Conservation (phyloP, 2,888 invertebrate genomes). For the Hydropsyche betteni region DNA sequence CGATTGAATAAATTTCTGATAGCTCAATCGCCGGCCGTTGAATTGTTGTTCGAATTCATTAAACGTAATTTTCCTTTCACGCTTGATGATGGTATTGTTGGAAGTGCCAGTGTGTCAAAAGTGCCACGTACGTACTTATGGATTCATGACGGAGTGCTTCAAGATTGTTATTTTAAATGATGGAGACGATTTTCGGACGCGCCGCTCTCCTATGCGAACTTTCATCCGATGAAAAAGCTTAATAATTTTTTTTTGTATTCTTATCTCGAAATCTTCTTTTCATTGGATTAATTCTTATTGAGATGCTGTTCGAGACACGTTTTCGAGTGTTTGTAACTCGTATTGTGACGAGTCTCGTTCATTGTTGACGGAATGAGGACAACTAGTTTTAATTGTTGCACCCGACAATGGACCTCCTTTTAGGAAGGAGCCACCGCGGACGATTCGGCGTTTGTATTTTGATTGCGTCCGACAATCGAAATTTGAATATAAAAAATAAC, state of each 20-base stretch:
- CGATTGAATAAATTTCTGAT: conserved; percentile 7
- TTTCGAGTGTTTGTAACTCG: not conserved
- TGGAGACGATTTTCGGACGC: too few species aligned
- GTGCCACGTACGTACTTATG: not conserved
- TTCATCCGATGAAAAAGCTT: too few species aligned
- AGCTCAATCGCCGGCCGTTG: conserved; percentile 1
- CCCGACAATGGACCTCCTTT: conserved; percentile 40
- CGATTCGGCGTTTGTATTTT: conserved; percentile 49
- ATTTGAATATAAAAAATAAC: conserved; percentile 50
- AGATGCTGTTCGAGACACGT: conserved; percentile 1
- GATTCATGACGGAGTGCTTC: not conserved
- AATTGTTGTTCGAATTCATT: conserved; percentile 24
- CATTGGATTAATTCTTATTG: not conserved
- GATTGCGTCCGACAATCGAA: conserved; percentile 51
- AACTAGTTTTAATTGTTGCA: conserved; percentile 50
- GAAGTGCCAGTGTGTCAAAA: not conserved
- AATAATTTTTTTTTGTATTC: too few species aligned
- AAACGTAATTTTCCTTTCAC: conserved; percentile 21
- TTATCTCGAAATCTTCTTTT: too few species aligned
- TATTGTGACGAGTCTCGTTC: conserved; percentile 17
- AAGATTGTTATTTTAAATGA: not conserved
- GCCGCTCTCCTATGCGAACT: too few species aligned
- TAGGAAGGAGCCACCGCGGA: conserved; percentile 45
- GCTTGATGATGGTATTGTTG: conserved; percentile 21
- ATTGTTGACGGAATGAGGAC: conserved; percentile 29